Evolutionary conservation across 2,888 invertebrate species (phyloP).

Genomic region (Drosophila differens): DNA sequence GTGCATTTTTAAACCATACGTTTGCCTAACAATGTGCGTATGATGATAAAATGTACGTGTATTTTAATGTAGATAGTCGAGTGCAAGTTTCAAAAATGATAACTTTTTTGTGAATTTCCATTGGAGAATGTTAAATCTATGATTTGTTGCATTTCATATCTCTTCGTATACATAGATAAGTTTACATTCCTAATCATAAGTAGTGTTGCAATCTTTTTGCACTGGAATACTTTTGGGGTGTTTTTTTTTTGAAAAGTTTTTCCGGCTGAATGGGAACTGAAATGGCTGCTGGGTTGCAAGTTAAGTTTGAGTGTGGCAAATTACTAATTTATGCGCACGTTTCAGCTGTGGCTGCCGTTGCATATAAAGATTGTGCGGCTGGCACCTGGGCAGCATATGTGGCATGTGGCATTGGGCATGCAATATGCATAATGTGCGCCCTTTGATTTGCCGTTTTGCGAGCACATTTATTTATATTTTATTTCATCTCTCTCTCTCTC

Average conservation of each 20-base stretch:
- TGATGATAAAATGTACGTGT: not conserved
- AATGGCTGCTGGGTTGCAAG: not conserved
- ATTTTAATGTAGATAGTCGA: not conserved
- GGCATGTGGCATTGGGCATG: constrained; percentile 48
- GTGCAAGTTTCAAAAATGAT: not conserved
- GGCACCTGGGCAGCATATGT: constrained; percentile 33
- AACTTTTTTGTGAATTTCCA: not conserved
- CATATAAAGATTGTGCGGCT: constrained; percentile 53
- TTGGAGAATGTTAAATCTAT: not conserved
- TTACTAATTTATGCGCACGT: constrained; percentile 61
- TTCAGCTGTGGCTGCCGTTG: constrained; percentile 57
- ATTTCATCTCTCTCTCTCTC: constrained; percentile 40
- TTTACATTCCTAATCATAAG: not conserved
- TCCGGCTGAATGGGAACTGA: constrained; percentile 13
- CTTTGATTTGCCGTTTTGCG: constrained; percentile 70
- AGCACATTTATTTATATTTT: constrained; percentile 78
- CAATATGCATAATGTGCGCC: constrained; percentile 76
- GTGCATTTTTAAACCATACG: not conserved
- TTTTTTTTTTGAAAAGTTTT: constrained; percentile 4
- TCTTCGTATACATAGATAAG: not conserved
- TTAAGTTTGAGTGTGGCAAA: constrained; percentile 31
- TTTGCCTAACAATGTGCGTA: too few relatives aligned
- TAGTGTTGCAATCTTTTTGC: constrained; percentile 4
- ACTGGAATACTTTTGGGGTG: constrained; percentile 10
- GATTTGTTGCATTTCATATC: not conserved